phyloP scores from a whole-genome alignment of 1,140 invertebrate genomes.

The Ostrea denselamellosa region DNA sequence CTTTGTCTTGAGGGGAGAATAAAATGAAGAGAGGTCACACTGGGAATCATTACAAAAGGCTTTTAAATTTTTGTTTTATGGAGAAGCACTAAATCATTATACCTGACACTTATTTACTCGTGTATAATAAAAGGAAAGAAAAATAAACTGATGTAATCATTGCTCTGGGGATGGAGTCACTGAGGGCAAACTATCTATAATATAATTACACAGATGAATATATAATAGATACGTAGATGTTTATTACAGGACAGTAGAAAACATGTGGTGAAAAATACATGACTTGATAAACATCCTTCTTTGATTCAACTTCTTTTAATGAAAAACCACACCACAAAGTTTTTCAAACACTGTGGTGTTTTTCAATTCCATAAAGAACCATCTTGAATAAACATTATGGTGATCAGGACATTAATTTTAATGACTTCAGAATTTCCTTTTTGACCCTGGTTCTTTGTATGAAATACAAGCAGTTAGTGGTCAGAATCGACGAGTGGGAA shows the following conservation, averaged over 20 bases:
- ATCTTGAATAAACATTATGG: not conserved
- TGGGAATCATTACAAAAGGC: no score
- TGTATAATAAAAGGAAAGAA: not conserved
- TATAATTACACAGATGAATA: not conserved
- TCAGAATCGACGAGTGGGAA: not conserved
- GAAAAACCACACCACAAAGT: constrained; percentile 13
- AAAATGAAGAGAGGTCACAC: no score
- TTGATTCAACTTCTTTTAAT: not conserved
- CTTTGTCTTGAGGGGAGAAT: no score
- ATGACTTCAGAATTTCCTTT: not conserved
- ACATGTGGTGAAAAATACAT: not conserved
- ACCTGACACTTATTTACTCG: no score
- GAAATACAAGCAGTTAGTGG: constrained; percentile 32
- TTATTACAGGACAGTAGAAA: not conserved
- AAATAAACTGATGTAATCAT: constrained; percentile 10
- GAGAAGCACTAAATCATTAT: no score
- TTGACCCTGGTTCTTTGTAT: constrained; percentile 1
- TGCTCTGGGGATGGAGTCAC: not conserved
- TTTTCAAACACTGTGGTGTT: not conserved
- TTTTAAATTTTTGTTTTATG: no score
- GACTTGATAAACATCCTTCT: not conserved
- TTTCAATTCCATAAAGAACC: constrained; percentile 5
- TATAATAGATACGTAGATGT: not conserved
- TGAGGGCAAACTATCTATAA: not conserved
- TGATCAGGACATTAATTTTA: not conserved